Percentiles rank a stretch among this genome's conserved stretches.
Conservation (phyloP, 2,113 vertebrate genomes). For the Eurystomus gularis region DNA sequence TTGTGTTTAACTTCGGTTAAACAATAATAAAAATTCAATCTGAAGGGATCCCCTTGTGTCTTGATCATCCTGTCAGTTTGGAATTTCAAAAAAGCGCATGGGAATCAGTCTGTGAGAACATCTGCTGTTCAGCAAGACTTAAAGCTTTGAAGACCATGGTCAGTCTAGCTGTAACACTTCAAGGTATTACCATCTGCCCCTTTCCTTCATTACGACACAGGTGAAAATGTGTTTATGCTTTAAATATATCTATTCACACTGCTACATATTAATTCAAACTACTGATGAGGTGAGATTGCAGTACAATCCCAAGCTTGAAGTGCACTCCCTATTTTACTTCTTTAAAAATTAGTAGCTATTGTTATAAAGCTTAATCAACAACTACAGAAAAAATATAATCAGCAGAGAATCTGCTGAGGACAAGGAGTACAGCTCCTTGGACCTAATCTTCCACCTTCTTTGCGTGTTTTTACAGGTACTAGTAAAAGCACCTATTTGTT, state of each 20-base stretch:
- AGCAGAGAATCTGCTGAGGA: background rate
- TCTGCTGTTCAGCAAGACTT: background rate
- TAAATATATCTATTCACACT: background rate
- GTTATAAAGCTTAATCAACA: background rate
- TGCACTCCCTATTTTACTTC: background rate
- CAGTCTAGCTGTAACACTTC: background rate
- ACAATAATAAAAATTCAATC: background rate
- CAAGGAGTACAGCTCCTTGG: background rate
- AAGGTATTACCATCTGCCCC: background rate
- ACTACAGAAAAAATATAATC: background rate
- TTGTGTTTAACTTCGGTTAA: background rate
- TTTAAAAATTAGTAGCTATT: background rate
- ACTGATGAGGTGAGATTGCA: background rate
- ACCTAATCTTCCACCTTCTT: background rate
- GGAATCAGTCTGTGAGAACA: background rate
- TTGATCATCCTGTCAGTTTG: fast-evolving
- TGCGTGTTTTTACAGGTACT: background rate
- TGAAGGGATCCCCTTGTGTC: background rate
- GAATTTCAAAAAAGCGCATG: background rate
- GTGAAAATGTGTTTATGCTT: background rate
- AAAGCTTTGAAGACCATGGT: background rate
- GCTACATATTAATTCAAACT: background rate
- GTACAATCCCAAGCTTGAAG: background rate
- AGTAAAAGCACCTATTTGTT: background rate
- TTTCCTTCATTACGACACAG: background rate